Conservation (phyloP, 1,140 invertebrate genomes). For the Philopotamus ludificatus region DNA sequence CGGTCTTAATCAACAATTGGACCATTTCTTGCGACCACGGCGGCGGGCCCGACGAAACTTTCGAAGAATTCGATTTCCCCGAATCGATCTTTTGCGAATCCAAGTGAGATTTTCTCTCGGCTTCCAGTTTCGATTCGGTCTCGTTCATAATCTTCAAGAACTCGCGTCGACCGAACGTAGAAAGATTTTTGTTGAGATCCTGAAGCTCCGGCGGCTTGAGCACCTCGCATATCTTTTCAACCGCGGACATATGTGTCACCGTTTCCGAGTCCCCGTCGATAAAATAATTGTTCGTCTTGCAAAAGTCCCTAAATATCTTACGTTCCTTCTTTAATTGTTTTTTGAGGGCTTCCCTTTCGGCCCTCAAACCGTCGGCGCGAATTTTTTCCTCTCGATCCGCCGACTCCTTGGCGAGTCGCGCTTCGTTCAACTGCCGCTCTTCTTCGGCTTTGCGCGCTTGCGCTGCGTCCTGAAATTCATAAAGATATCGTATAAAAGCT, state of each 20-base stretch:
- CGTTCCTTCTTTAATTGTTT: constrained; percentile 82
- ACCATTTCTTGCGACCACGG: constrained; percentile 81
- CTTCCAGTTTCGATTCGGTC: constrained; percentile 72
- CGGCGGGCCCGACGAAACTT: constrained; percentile 51
- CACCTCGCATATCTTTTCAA: constrained; percentile 87
- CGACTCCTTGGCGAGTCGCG: constrained; percentile 76
- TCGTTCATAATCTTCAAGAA: constrained; percentile 70
- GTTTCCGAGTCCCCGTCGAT: constrained; percentile 69
- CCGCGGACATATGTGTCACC: constrained; percentile 80
- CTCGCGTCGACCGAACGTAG: constrained; percentile 61
- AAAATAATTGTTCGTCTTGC: constrained; percentile 89
- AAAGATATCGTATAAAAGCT: neutral
- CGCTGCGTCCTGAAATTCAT: constrained; percentile 70
- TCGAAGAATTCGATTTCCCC: constrained; percentile 48
- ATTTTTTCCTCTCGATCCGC: constrained; percentile 79
- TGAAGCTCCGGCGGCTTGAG: constrained; percentile 72
- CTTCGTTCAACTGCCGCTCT: constrained; percentile 69
- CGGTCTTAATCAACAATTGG: constrained; percentile 90
- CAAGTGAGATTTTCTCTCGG: constrained; percentile 66
- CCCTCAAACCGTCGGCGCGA: constrained; percentile 75
- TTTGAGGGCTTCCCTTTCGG: constrained; percentile 82
- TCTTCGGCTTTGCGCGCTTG: constrained; percentile 82
- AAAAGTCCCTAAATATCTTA: constrained; percentile 79
- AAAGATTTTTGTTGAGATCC: constrained; percentile 71
- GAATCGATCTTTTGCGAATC: constrained; percentile 56